Evolutionary conservation across 1,140 invertebrate genomes (phyloP).

Genomic region (Copidosoma floridanum): DNA sequence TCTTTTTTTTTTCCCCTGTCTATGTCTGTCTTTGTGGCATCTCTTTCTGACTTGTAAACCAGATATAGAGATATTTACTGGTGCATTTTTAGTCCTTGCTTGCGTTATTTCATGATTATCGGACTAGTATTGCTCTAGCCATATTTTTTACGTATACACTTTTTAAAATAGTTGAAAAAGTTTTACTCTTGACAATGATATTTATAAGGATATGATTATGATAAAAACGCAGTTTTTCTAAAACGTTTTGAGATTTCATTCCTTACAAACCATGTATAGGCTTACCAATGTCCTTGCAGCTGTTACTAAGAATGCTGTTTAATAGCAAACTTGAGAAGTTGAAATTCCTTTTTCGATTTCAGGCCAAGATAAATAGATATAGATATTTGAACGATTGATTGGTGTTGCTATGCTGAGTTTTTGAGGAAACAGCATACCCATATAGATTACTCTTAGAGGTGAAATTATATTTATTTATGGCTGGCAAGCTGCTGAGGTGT

Average conservation of each 20-base stretch:
- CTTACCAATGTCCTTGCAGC: conserved; percentile 23
- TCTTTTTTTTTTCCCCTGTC: conserved; percentile 27
- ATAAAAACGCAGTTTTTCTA: no score
- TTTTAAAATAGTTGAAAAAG: neutral
- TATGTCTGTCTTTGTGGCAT: conserved; percentile 28
- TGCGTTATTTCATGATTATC: conserved; percentile 20
- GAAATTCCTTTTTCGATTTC: conserved; percentile 29
- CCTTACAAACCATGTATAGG: conserved; percentile 12
- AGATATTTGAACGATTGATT: conserved; percentile 24
- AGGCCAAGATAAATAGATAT: conserved; percentile 30
- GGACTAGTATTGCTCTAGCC: neutral
- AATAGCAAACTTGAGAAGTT: conserved; percentile 22
- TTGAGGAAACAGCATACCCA: conserved; percentile 8
- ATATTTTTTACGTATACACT: neutral
- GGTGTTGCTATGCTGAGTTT: conserved; percentile 22
- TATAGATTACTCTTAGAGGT: conserved; percentile 18
- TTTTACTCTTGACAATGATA: conserved; percentile 11
- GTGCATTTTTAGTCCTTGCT: conserved; percentile 23
- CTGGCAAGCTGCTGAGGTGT: conserved; percentile 19
- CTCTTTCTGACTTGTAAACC: conserved; percentile 15
- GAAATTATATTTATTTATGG: conserved; percentile 24
- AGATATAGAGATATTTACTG: conserved; percentile 1
- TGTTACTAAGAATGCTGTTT: conserved; percentile 23
- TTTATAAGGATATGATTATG: no score
- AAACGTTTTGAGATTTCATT: conserved; percentile 18